These are phyloP conservation scores for Chloromyia formosa DNA, from an alignment of 2,888 invertebrate genomes.

Conservation along the genomic window DNA sequence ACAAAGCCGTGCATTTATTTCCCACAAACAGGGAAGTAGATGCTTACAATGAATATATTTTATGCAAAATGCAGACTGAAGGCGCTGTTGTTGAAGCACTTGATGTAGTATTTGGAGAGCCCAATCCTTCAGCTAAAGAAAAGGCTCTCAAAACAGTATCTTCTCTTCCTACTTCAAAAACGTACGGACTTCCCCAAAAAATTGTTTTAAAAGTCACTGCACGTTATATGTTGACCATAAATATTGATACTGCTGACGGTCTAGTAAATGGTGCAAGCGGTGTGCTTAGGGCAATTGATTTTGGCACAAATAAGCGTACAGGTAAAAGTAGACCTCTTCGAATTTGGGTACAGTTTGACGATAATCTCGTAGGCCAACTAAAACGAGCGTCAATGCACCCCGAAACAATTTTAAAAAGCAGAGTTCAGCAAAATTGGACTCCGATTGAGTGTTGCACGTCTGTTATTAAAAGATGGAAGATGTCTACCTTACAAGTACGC, in stretches of 20 bases:
- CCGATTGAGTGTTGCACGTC: neutral
- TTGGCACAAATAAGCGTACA: neutral
- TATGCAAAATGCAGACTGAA: neutral
- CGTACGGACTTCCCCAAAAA: neutral
- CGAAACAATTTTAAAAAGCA: neutral
- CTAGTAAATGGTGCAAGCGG: slow-evolving; percentile 23
- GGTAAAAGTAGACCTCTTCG: slow-evolving; percentile 5
- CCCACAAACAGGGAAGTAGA: slow-evolving; percentile 3
- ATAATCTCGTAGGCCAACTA: neutral
- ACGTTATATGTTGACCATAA: neutral
- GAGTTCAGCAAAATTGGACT: neutral
- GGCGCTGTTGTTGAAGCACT: neutral
- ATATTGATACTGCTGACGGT: too few relatives aligned
- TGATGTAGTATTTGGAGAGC: neutral
- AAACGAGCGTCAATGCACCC: too few relatives aligned
- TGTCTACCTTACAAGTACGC: neutral
- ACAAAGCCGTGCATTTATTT: neutral
- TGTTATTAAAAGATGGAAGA: neutral
- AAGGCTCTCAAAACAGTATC: too few relatives aligned
- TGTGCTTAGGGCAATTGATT: neutral
- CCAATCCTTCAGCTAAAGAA: neutral
- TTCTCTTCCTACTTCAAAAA: neutral
- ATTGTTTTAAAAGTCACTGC: neutral
- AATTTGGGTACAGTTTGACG: slow-evolving; percentile 8
- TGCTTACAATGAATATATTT: neutral